Evolutionary conservation across 2,113 vertebrate genomes (phyloP).

Genomic region (Corythornis madagascariensis): DNA sequence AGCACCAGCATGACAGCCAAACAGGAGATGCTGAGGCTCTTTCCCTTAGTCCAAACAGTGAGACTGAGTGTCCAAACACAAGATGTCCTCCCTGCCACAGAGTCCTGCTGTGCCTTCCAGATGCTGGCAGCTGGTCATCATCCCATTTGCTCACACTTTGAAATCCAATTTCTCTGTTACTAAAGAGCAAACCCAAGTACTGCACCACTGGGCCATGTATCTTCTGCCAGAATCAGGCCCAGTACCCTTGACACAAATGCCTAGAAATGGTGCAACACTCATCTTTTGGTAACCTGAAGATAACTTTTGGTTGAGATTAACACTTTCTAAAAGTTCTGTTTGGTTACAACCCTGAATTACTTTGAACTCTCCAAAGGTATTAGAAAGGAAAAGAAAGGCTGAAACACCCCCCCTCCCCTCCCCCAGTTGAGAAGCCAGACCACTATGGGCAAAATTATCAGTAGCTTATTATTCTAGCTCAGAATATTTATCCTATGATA

Average conservation of each 20-base stretch:
- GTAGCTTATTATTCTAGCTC: not conserved
- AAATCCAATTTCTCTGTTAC: not conserved
- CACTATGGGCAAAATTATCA: not conserved
- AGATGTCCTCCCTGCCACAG: not conserved
- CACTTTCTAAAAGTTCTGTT: not conserved
- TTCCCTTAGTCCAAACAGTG: not conserved
- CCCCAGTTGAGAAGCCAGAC: not conserved
- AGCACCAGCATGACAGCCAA: not conserved
- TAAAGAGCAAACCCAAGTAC: not conserved
- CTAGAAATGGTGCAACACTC: not conserved
- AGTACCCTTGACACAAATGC: not conserved
- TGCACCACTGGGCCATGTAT: not conserved
- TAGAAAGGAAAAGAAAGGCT: not conserved
- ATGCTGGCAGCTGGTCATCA: not conserved
- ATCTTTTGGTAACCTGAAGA: not conserved
- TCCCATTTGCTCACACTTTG: not conserved
- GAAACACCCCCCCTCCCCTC: rapidly evolving
- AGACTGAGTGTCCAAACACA: not conserved
- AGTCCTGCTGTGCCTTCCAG: not conserved
- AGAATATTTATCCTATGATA: constrained; percentile 16
- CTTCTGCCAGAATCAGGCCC: not conserved
- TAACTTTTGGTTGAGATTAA: not conserved
- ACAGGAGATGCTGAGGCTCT: not conserved
- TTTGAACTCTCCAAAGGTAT: not conserved
- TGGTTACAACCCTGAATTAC: not conserved